These are phyloP conservation scores for Odontophorus gujanensis DNA, from an alignment of 2,113 vertebrate species.

Conservation along the genomic window DNA sequence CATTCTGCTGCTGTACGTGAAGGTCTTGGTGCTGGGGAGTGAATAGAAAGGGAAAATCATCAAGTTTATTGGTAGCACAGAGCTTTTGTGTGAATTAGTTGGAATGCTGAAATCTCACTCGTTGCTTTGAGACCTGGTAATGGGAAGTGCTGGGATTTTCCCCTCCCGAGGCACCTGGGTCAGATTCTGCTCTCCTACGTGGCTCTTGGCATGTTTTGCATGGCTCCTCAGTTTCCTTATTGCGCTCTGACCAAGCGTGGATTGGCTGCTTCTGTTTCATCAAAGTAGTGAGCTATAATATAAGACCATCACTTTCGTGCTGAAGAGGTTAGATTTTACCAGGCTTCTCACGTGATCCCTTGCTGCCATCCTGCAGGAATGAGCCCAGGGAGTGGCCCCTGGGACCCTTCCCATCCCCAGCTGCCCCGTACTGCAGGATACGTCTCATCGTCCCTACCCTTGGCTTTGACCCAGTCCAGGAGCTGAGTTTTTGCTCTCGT, in stretches of 20 bases:
- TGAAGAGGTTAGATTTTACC: rapidly evolving
- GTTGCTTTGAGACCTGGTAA: neutral
- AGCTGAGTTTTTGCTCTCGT: neutral
- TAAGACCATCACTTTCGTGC: neutral
- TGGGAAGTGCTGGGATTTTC: neutral
- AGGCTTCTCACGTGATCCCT: neutral
- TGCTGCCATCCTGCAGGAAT: neutral
- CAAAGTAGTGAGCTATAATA: neutral
- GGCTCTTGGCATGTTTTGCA: neutral
- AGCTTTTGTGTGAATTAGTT: neutral
- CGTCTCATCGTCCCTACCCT: neutral
- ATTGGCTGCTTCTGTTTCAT: neutral
- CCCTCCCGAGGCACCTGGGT: neutral
- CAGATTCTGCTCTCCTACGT: neutral
- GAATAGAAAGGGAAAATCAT: neutral
- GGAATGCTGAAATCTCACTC: neutral
- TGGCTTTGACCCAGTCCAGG: neutral
- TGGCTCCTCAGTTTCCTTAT: neutral
- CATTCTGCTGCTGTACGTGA: neutral
- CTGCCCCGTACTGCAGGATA: neutral
- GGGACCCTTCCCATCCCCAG: neutral
- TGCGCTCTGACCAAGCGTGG: neutral
- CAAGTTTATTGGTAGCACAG: neutral
- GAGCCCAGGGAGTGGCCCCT: neutral
- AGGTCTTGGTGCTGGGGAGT: slow-evolving; percentile 19